Conservation (phyloP, 2,113 vertebrate genomes). For the Saguinus midas region DNA sequence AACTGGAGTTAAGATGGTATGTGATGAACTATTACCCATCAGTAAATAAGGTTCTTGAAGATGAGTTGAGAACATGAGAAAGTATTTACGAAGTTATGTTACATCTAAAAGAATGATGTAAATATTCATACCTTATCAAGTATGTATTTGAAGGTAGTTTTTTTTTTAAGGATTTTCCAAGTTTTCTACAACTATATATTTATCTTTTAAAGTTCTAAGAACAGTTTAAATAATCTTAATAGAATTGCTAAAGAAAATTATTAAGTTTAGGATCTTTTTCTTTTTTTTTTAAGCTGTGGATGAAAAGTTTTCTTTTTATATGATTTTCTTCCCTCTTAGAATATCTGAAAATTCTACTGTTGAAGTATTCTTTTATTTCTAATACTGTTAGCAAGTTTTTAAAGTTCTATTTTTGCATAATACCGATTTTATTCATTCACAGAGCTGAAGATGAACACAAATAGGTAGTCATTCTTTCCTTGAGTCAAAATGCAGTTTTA, state of each 20-base stretch:
- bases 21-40: background rate
- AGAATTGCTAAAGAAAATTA: slow-evolving; percentile 2
- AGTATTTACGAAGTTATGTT: background rate
- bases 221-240: background rate
- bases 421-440: background rate
- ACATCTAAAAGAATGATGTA: background rate
- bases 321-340: background rate
- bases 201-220: background rate
- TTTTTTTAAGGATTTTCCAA: background rate
- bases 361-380: background rate
- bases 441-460: background rate
- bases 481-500: accelerated
- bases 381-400: background rate
- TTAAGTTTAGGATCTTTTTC: background rate
- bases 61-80: background rate
- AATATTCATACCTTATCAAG: background rate
- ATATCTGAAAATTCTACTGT: background rate
- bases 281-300: background rate
- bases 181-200: background rate
- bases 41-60: background rate
- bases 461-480: background rate
- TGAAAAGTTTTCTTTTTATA: background rate
- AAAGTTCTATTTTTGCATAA: background rate
- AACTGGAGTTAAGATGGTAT: background rate
- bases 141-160: background rate